Evolutionary conservation across 2,797 vertebrate genomes (phyloP), one percentile per base, ranked within the genome.

Genomic region (Emydoidea blandingii): DNA sequence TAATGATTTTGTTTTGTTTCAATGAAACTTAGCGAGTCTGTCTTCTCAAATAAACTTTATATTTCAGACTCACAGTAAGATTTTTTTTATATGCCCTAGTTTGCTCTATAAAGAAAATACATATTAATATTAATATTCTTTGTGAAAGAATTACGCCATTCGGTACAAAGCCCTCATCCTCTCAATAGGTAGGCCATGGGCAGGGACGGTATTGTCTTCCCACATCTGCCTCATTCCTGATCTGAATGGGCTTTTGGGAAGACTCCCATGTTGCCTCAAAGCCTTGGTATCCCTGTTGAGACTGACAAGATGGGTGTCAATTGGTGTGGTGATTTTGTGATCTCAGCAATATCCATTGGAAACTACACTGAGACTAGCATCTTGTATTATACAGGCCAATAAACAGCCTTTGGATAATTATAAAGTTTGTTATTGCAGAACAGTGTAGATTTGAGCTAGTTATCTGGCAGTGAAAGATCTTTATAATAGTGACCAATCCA

Each of bases 1-100:
- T 91, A 11, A 19, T 37, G 21, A 41, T 41, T 92, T 37, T 72
- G 29, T 74, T 52, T 88, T 92, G 49, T n/a, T 94, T 94, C 83
- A 76, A 83, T 93, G 86, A 68, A 21, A 31, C 2, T 59, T 47
- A 37, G 1, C 78, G 25, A 78, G 37, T 62, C 21, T 49, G 0
- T 6, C 78, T 83, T 90, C 16, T 65, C n/a, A 15, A n/a, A 52
- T 84, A 41, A n/a, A 11, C 31, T 72, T 72, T 79, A 54, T 81
- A 50, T 79, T 81, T 84, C 57, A 47, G 34, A 29, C 27, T 50
- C 90, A 50, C 21, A 29, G 1, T 59, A 54, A 92, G 72, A 15
- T 8, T 52, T 11, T 4, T 29, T 3, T 56, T 15, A 76, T 15
- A 7, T 23, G 31, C 25, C n/a, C 86, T 52, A 74, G 68, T n/a